Evolutionary conservation across 2,888 invertebrate species (phyloP).

Genomic region (Drosophila nr. perissopoda): DNA sequence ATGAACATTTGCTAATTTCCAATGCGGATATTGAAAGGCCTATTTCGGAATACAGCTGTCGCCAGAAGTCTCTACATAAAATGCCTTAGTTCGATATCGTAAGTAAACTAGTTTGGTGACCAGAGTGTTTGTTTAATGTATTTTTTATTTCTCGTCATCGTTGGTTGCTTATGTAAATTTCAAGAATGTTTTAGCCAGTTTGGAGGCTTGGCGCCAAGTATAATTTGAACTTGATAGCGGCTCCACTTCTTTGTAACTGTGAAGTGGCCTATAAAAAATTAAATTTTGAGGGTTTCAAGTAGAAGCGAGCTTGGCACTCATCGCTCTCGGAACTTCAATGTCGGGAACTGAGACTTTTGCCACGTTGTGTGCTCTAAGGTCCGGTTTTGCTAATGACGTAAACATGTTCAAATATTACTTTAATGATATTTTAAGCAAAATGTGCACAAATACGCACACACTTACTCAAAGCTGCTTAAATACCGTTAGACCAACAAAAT

Average conservation of each 20-base stretch:
- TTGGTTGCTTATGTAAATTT: constrained; percentile 31
- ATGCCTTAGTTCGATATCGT: constrained; percentile 32
- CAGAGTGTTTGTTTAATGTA: constrained; percentile 6
- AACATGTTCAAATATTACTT: constrained; percentile 57
- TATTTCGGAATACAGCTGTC: constrained; percentile 20
- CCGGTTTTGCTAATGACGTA: constrained; percentile 75
- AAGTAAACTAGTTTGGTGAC: constrained; percentile 17
- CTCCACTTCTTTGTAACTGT: constrained; percentile 29
- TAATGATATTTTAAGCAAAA: constrained; percentile 55
- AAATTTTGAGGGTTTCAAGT: constrained; percentile 28
- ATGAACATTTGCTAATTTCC: constrained; percentile 65
- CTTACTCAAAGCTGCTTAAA: constrained; percentile 24
- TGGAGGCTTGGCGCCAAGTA: constrained; percentile 44
- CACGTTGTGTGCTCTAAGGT: constrained; percentile 51
- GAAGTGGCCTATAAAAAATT: constrained; percentile 35
- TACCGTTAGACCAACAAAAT: constrained; percentile 60
- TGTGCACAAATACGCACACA: constrained; percentile 21
- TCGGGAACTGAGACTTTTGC: constrained; percentile 30
- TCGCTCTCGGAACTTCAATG: constrained; percentile 38
- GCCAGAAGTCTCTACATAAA: constrained; percentile 6
- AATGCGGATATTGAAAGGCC: constrained; percentile 54
- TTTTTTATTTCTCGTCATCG: constrained; percentile 14
- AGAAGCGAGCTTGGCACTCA: constrained; percentile 63
- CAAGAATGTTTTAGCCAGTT: constrained; percentile 50
- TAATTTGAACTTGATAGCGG: constrained; percentile 41